Base-by-base conservation (phyloP, 2,888 invertebrate species). In the Amphimallon solstitiale region DNA sequence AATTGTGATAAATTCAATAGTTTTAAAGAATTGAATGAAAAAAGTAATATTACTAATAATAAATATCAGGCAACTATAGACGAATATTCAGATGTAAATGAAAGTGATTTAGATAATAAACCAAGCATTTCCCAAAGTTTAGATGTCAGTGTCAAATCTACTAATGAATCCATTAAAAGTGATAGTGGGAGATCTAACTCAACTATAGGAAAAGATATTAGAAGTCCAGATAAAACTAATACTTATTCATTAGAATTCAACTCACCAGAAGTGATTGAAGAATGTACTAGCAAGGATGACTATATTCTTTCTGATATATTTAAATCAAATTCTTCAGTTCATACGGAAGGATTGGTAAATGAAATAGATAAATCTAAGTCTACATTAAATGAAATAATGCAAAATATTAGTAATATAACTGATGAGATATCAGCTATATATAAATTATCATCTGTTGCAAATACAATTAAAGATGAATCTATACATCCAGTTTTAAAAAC, bases 351-450 rank as follows among this genome's bases (percentile, higher is more conserved):
- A 7, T 46, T 70, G 23, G 69, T 71, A 9, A 61, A 69, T 40
- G 70, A 68, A 34, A 68, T 68, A 14, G 66, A 70, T 17, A 60
- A 65, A 46, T 72, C 73, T 4, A 68, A 72, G 61, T 72, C 71
- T 0, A 70, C 71, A 1, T 51, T 73, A 10, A 64, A 70, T 46
- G 72, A 73, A 67, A 73, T 73, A 37, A 70, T 70, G 67, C 70
- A 69, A 23, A 73, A 72, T 64, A 71, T 73, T 15, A 72, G 67
- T 45, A 69, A 70, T 60, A 73, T 73, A 12, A 71, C 69, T 34
- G 72, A 71, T 40, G 73, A 73, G 38, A 71, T 72, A 40, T 70
- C 73, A 6, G 70, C 71, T 49, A 64, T 73, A 49, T 71, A 72
- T 35, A 72, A 71, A 43, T 21, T 72, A 29, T 72, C 73, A 6